Percentiles rank a stretch among this genome's conserved stretches.
Conservation (phyloP, 64 coral and sea anemone genomes). For the Hydrozoanthus tunicans region DNA sequence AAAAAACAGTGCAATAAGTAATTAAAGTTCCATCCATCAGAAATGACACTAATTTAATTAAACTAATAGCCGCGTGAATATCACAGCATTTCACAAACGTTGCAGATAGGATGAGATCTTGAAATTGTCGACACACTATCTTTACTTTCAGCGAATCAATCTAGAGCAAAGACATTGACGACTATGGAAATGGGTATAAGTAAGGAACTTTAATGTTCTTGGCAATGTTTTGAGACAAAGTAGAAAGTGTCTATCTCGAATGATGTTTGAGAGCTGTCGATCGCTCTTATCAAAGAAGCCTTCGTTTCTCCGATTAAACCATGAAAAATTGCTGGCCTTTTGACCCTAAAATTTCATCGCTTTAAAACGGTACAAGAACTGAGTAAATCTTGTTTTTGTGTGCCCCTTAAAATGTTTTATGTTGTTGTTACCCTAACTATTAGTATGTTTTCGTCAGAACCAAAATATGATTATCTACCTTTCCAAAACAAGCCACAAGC, state of each 20-base stretch:
- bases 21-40: conserved; percentile 62
- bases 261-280: conserved; percentile 54
- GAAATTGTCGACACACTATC: neutral
- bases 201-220: neutral
- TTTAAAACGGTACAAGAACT: conserved; percentile 53
- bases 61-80: conserved; percentile 20
- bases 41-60: conserved; percentile 67
- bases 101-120: neutral
- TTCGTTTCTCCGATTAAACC: conserved; percentile 54
- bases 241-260: neutral
- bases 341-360: conserved; percentile 49
- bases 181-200: neutral
- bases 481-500: neutral
- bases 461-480: neutral
- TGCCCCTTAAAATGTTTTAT: neutral
- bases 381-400: neutral
- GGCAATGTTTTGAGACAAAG: neutral
- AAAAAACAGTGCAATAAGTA: conserved; percentile 26
- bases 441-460: neutral
- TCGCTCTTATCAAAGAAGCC: conserved; percentile 34
- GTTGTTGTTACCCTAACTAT: neutral
- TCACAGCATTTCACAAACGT: neutral
- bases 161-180: neutral
- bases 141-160: neutral
- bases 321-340: conserved; percentile 55